A percentile compares a stretch with the other conserved stretches of the same genome.
Evolutionary conservation across 2,888 invertebrate genomes (phyloP).

Genomic region (Nomada fabriciana): DNA sequence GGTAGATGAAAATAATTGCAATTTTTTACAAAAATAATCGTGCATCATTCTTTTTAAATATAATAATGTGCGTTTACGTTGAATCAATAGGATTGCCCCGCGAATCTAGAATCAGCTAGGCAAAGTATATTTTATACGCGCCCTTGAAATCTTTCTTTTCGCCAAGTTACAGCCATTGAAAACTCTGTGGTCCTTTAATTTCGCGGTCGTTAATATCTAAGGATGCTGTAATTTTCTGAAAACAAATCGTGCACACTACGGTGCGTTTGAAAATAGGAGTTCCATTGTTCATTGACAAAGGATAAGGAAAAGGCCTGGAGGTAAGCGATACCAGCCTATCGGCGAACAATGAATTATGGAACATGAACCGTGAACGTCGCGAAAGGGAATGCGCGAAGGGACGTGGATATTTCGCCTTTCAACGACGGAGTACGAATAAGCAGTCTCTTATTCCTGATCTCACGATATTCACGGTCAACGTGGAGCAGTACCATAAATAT

Average conservation of each 20-base stretch:
- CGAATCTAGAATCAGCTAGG: constrained; percentile 1
- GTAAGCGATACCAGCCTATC: background rate
- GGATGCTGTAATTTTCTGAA: too few species aligned
- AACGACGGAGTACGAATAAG: constrained; percentile 33
- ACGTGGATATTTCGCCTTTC: constrained; percentile 33
- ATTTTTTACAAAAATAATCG: too few species aligned
- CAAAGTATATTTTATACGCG: too few species aligned
- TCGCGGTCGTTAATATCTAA: too few species aligned
- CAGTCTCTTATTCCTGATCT: constrained; percentile 57
- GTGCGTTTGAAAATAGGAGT: background rate
- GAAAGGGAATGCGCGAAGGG: constrained; percentile 14
- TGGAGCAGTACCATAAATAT: constrained; percentile 58
- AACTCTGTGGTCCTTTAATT: too few species aligned
- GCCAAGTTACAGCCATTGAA: too few species aligned
- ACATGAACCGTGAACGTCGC: constrained; percentile 27
- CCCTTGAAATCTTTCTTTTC: too few species aligned
- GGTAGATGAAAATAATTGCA: too few species aligned
- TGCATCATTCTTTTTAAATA: background rate
- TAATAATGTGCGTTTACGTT: background rate
- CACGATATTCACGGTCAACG: constrained; percentile 57
- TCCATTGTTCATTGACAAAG: too few species aligned
- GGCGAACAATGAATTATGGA: constrained; percentile 52
- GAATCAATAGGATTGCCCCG: background rate
- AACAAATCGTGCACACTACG: too few species aligned
- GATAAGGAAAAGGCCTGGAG: too few species aligned